Evolutionary conservation across 64 coral and sea anemone species (phyloP).

Genomic region (Orbicella faveolata): DNA sequence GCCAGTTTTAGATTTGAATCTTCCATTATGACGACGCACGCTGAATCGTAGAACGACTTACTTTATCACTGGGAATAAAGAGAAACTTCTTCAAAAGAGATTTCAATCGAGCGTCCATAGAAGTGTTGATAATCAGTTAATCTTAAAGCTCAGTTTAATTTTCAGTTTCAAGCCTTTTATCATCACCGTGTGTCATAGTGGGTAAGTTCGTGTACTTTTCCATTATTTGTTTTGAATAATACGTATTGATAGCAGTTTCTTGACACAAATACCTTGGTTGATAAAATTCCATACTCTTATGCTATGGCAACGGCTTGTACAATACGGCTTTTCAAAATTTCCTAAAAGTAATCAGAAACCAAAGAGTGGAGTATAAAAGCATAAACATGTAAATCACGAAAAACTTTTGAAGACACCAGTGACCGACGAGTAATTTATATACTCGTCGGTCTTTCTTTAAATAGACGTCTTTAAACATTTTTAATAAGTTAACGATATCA

Average conservation of each 20-base stretch:
- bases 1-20: conserved; percentile 4
- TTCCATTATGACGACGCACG: conserved; percentile 21
- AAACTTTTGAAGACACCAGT: no score
- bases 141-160: background rate
- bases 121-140: background rate
- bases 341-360: background rate
- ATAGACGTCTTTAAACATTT: no score
- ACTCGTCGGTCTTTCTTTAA: no score
- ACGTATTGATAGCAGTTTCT: no score
- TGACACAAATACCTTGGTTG: no score
- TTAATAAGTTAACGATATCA: no score
- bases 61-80: background rate
- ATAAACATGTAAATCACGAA: background rate
- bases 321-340: background rate
- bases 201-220: no score
- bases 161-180: background rate
- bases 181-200: background rate
- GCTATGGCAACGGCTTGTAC: background rate
- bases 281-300: no score
- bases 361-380: background rate
- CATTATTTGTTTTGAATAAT: no score
- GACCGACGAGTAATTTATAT: no score
- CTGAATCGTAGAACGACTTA: background rate
- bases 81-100: background rate
- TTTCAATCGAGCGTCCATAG: background rate